Conservation (phyloP, 2,888 invertebrate species). For the Netelia melanura region DNA sequence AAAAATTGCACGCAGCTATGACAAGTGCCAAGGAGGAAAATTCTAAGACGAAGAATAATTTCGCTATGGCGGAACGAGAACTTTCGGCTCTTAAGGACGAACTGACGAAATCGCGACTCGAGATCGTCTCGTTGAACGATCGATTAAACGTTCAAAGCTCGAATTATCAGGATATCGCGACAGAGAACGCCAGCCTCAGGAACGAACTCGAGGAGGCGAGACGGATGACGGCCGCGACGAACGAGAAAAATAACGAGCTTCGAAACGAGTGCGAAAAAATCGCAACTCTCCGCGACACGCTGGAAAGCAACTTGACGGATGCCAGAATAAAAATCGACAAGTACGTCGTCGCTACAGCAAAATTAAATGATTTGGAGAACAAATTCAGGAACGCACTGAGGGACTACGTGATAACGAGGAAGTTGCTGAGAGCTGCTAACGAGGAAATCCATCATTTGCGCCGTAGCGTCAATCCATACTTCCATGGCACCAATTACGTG, state of each 20-base stretch:
- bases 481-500: not conserved
- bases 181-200: constrained; percentile 73
- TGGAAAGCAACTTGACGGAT: constrained; percentile 63
- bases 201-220: constrained; percentile 72
- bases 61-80: constrained; percentile 66
- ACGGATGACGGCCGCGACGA: constrained; percentile 63
- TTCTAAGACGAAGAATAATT: constrained; percentile 37
- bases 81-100: constrained; percentile 72
- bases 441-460: constrained; percentile 55
- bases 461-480: constrained; percentile 9
- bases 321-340: constrained; percentile 64
- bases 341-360: constrained; percentile 54
- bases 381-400: constrained; percentile 50
- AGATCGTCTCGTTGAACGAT: constrained; percentile 65
- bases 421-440: constrained; percentile 53
- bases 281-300: constrained; percentile 45
- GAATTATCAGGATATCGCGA: constrained; percentile 66
- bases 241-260: constrained; percentile 62
- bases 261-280: constrained; percentile 68
- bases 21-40: constrained; percentile 58
- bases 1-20: constrained; percentile 49
- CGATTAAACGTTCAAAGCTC: constrained; percentile 63
- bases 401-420: constrained; percentile 48
- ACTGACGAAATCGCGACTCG: constrained; percentile 70
- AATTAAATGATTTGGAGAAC: constrained; percentile 36